Percentiles rank a stretch among this genome's conserved stretches.
phyloP scores from a whole-genome alignment of 2,113 vertebrate genomes.

The Phasianus colchicus region DNA sequence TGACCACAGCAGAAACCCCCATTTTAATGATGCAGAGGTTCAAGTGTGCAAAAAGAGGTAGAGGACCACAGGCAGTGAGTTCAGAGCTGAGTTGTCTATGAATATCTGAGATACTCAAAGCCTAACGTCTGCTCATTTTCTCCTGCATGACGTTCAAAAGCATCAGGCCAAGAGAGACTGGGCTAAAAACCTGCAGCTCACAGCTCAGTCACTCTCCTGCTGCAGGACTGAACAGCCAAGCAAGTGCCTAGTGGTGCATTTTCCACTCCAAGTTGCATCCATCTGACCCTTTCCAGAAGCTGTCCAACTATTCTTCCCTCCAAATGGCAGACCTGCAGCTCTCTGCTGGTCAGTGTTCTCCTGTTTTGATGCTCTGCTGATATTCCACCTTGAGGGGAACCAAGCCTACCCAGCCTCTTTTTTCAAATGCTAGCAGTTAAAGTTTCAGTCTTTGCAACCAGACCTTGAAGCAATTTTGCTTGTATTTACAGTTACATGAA shows the following conservation, averaged over 20 bases:
- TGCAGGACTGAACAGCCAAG: background rate
- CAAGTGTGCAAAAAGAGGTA: background rate
- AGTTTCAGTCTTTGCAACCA: background rate
- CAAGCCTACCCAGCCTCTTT: background rate
- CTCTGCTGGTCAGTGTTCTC: background rate
- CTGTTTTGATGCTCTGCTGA: background rate
- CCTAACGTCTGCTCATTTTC: background rate
- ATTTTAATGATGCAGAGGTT: background rate
- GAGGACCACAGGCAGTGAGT: rapidly evolving
- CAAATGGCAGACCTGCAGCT: background rate
- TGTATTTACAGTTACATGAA: background rate
- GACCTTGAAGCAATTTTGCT: background rate
- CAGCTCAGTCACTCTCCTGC: background rate
- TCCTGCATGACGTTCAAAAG: background rate
- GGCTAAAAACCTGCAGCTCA: background rate
- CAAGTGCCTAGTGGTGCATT: background rate
- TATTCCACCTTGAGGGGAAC: background rate
- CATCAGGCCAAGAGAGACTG: background rate
- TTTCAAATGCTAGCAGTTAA: background rate
- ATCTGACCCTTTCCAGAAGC: background rate
- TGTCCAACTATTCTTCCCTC: background rate
- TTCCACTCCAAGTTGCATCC: background rate
- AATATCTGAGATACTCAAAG: background rate
- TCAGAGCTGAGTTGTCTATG: background rate
- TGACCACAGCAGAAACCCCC: background rate